These are phyloP conservation scores for Trichopoda pennipes DNA, from an alignment of 2,888 invertebrate genomes.

Conservation along the genomic window DNA sequence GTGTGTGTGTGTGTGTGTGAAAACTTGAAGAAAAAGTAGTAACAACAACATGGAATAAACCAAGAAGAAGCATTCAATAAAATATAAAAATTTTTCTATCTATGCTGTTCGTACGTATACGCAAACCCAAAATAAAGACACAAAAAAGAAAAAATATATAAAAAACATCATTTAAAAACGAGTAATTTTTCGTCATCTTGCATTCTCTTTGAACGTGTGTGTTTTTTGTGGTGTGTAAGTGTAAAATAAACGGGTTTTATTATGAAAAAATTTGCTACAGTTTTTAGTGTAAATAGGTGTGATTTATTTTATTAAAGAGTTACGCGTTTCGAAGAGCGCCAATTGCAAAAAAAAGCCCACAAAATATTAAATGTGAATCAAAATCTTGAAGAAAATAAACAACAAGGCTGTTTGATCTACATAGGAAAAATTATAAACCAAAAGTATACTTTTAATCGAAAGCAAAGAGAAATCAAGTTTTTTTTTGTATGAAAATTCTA, in stretches of 20 bases:
- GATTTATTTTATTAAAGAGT: constrained; percentile 24
- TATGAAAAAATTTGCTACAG: constrained; percentile 33
- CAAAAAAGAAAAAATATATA: constrained; percentile 34
- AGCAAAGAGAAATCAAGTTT: neutral
- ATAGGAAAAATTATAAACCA: neutral
- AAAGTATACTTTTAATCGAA: neutral
- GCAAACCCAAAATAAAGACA: constrained; percentile 50
- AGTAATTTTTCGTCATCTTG: constrained; percentile 53
- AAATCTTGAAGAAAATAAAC: neutral
- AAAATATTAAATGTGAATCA: constrained; percentile 11
- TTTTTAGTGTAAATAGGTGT: constrained; percentile 55
- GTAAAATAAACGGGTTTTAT: constrained; percentile 58
- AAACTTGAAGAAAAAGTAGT: constrained; percentile 39
- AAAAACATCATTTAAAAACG: constrained; percentile 58
- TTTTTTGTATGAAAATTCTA: neutral
- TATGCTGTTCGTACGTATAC: constrained; percentile 42
- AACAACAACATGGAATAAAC: constrained; percentile 45
- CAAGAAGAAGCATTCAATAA: constrained; percentile 50
- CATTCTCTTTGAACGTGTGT: constrained; percentile 44
- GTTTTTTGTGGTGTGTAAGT: constrained; percentile 5
- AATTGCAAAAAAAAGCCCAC: constrained; percentile 45
- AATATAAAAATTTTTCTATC: constrained; percentile 29
- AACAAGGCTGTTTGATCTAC: neutral
- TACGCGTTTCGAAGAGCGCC: constrained; percentile 30
- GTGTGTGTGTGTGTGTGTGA: constrained; percentile 34